Base-by-base conservation (phyloP, 2,888 invertebrate genomes). In the Stegana nigrithorax region DNA sequence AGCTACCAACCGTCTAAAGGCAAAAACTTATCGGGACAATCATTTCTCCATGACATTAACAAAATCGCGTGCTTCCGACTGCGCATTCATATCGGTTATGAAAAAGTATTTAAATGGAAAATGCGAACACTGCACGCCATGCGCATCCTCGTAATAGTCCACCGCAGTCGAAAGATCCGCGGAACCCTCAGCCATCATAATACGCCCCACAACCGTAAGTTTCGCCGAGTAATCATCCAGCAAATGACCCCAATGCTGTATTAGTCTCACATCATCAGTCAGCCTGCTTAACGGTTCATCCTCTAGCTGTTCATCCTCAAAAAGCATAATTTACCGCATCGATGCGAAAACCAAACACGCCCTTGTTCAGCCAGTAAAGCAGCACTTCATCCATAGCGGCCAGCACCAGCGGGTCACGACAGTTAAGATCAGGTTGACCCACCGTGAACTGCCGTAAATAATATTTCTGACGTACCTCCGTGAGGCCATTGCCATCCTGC, bases 271-370 rank as follows among this genome's bases (percentile, higher is more conserved):
- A 0, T 89, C 89, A 72, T 88, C 89, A 3, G 78, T 82, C 1
- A 75, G 65, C 2, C 85, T 86, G 39, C 87, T 85, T 32, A 80
- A 66, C 5, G 89, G 89, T 78, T 90, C 91, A 78, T 91, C 88
- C 0, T 84, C 84, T 50, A 87, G 86, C 65, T 81, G 65, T 2
- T 88, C 88, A 32, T 85, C 87, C 83, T 91, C 91, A 70, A 88
- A 90, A 26, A n/a, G 91, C 78, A 83, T 89, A 89, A 47, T 86
- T 81, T 23, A 92, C 87, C 6, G 93, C 92, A 73, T 93, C 93
- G 51, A 96, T 88, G 71, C 95, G 89, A 76, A 96, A 94, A 1
- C 96, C 96, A 77, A 93, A 92, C 0, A 95, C 89, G 0, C 95
- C 95, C 73, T 89, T 89, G 62, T 91, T 90, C 59, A 96, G 81